These are phyloP conservation scores for Xiphydria camelus DNA, from an alignment of 2,888 invertebrate species.

Conservation along the genomic window DNA sequence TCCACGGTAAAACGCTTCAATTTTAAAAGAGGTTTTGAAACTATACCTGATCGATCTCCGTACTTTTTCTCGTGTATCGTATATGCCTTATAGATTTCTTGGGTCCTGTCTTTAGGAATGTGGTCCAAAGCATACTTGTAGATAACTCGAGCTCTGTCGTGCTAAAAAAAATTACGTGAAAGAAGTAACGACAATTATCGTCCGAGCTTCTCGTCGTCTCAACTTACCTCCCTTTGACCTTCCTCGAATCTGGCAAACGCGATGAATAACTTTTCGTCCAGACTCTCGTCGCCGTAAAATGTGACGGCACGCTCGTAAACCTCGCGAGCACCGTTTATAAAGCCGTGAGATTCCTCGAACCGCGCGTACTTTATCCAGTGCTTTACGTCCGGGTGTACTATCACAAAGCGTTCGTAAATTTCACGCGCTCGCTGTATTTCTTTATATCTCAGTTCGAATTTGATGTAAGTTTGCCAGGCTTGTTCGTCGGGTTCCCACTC, in stretches of 20 bases:
- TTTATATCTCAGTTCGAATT: constrained; percentile 96
- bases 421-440: constrained; percentile 91
- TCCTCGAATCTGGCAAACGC: constrained; percentile 99
- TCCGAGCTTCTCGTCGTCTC: no score
- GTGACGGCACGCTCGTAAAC: constrained; percentile 95
- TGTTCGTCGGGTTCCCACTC: constrained; percentile 99
- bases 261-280: constrained; percentile 91
- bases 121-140: constrained; percentile 97
- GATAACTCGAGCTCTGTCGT: constrained; percentile 93
- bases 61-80: constrained; percentile 99
- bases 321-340: constrained; percentile 82
- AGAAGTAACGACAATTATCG: no score
- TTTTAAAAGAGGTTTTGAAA: no score
- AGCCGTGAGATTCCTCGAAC: constrained; percentile 95
- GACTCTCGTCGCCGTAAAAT: constrained; percentile 95
- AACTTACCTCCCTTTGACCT: constrained; percentile 85
- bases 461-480: constrained; percentile 99
- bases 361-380: constrained; percentile 98
- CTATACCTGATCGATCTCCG: constrained; percentile 78
- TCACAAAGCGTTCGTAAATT: constrained; percentile 95
- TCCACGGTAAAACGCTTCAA: not conserved
- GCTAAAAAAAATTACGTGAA: constrained; percentile 64
- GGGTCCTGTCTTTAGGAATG: constrained; percentile 88
- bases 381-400: constrained; percentile 96
- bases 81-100: constrained; percentile 93